Evolutionary conservation across 2,113 vertebrate genomes (phyloP).

Genomic region (Osmerus mordax): DNA sequence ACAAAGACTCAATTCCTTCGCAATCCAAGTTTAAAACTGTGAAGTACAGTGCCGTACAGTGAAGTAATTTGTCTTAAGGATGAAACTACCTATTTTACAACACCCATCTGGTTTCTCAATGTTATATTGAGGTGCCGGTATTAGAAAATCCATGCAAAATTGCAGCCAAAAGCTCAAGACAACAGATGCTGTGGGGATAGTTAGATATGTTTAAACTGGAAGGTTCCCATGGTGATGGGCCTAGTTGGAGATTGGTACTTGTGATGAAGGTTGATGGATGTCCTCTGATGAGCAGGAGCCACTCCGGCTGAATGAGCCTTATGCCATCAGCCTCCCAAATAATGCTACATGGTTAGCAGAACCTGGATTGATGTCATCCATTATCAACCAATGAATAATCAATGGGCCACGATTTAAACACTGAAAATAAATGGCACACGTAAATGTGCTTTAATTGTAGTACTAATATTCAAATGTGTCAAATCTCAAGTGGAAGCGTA

Average conservation of each 20-base stretch:
- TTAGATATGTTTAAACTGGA: neutral
- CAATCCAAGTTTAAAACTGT: too few species aligned
- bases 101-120: too few species aligned
- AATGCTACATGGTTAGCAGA: neutral
- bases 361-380: neutral
- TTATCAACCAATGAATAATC: neutral
- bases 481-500: neutral
- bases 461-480: neutral
- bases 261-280: neutral
- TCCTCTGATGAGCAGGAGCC: neutral
- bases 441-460: constrained; percentile 3
- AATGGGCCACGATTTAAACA: neutral
- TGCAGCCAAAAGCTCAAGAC: neutral
- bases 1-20: too few species aligned
- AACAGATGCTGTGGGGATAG: neutral
- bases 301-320: neutral
- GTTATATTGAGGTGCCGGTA: too few species aligned
- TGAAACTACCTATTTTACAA: too few species aligned
- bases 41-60: too few species aligned
- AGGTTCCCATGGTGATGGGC: neutral
- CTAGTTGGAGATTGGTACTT: neutral
- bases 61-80: too few species aligned
- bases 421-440: neutral
- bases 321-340: neutral
- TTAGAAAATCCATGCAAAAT: neutral